A percentile compares a stretch with the other conserved stretches of the same genome.
phyloP scores from a whole-genome alignment of 1,140 invertebrate genomes.

The Mya arenaria region DNA sequence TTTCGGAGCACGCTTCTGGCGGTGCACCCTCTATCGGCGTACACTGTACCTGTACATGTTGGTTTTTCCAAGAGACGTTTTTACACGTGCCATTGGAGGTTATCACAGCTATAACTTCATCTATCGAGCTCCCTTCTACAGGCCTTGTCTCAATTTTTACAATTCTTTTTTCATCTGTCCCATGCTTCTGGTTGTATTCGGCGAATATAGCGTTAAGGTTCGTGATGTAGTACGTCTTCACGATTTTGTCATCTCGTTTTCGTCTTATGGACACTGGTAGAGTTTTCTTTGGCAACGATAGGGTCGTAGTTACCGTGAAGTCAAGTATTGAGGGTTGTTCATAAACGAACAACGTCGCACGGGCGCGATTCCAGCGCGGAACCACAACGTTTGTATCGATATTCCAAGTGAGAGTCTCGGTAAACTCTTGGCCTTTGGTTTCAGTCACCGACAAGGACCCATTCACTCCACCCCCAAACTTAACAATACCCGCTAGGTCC shows the following conservation, averaged over 20 bases:
- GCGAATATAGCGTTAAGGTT: constrained; percentile 28
- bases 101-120: background rate
- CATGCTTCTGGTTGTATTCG: constrained; percentile 1
- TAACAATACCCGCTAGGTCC: constrained; percentile 36
- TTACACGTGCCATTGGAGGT: constrained; percentile 33
- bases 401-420: constrained; percentile 36
- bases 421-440: constrained; percentile 38
- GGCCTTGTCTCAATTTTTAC: background rate
- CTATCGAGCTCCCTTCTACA: background rate
- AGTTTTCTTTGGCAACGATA: constrained; percentile 8
- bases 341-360: constrained; percentile 38
- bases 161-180: background rate
- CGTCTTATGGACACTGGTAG: constrained; percentile 35
- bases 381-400: constrained; percentile 47
- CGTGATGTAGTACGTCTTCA: constrained; percentile 8
- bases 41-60: constrained; percentile 47
- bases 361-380: constrained; percentile 22
- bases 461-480: constrained; percentile 23
- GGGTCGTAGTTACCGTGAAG: constrained; percentile 44
- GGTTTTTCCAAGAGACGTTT: constrained; percentile 37
- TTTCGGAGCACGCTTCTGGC: background rate
- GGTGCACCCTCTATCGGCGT: background rate
- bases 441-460: constrained; percentile 38
- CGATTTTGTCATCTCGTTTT: constrained; percentile 27
- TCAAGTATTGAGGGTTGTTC: constrained; percentile 2